Percentiles rank a stretch among this genome's conserved stretches.
These are phyloP conservation scores for Amaurobius ferox DNA, from an alignment of 2,888 invertebrate genomes.

Conservation along the genomic window DNA sequence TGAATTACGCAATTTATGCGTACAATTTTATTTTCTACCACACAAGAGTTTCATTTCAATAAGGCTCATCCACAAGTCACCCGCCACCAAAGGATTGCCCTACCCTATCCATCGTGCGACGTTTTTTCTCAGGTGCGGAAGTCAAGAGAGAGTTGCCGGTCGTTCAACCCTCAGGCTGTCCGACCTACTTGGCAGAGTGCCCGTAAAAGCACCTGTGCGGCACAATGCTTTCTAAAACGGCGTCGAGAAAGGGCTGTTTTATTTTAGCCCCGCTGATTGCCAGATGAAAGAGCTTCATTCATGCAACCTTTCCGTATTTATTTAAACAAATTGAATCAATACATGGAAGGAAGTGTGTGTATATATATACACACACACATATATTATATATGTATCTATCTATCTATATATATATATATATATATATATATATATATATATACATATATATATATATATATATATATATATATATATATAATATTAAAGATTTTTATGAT, in stretches of 20 bases:
- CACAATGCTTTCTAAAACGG: slow-evolving; percentile 20
- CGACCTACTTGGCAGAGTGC: slow-evolving; percentile 68
- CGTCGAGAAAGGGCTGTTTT: slow-evolving; percentile 32
- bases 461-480: no score
- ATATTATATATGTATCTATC: no score
- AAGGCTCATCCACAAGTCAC: not conserved
- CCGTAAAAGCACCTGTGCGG: slow-evolving; percentile 43
- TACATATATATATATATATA: no score
- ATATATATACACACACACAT: no score
- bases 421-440: no score
- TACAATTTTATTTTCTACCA: no score
- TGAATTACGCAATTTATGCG: not conserved
- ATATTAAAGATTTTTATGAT: no score
- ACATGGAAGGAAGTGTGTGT: no score
- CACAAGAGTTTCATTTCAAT: no score
- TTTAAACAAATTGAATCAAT: no score
- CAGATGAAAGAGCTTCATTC: slow-evolving; percentile 32
- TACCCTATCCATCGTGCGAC: not conserved
- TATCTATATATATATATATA: no score
- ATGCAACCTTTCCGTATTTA: not conserved
- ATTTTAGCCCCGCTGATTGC: slow-evolving; percentile 29
- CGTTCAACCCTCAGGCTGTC: slow-evolving; percentile 51
- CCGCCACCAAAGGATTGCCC: slow-evolving; percentile 11
- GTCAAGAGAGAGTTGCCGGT: slow-evolving; percentile 62
- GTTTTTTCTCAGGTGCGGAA: slow-evolving; percentile 65